Base-by-base conservation (phyloP, 2,797 vertebrate genomes). In the Threskiornis aethiopicus region DNA sequence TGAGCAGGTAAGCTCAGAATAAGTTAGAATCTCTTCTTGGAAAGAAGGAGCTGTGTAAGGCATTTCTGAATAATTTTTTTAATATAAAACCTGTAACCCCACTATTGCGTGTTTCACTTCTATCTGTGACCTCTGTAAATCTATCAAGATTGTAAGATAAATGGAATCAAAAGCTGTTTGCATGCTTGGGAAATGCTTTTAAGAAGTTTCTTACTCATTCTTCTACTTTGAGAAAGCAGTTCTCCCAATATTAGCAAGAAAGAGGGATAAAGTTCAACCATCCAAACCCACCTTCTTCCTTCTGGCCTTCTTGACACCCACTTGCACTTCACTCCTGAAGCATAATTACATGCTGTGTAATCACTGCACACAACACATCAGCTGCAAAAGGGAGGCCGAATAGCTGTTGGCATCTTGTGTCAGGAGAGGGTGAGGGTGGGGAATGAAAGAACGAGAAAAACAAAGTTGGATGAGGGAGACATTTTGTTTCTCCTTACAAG, bases 1-100 rank as follows among this genome's bases (percentile, higher is more conserved):
- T 73, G 73, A 92, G 42, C 84, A 96, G 96, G 90, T 96, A 95
- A 90, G 46, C 29, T 88, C 76, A 91, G 69, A 88, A 59, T 28
- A 44, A 91, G 19, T 64, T 47, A 84, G 37, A 86, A 49, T 49
- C 5, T 78, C 58, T 49, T 89, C 25, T 61, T 49, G 66, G 54
- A 65, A 84, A 52, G 75, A 83, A 81, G 33, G 13, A 75, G 15
- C 22, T 0, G 0, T 44, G 44, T 37, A 55, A 91, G 16, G 19
- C 25, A 62, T 73, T 75, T 88, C 52, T 71, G 46, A 16, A 47
- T 4, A 51, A 54, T 5, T 26, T 93, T 81, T 71, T 9, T 41
- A 57, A 41, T 51, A 61, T 72, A 90, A 81, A 35, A 64, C 35
- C n/a, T 59, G 13, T n/a, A 64, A 5, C 11, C 20, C 10, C 15